These are phyloP conservation scores for Pygmarrhopalites habei DNA, from an alignment of 1,140 invertebrate genomes.

Conservation along the genomic window DNA sequence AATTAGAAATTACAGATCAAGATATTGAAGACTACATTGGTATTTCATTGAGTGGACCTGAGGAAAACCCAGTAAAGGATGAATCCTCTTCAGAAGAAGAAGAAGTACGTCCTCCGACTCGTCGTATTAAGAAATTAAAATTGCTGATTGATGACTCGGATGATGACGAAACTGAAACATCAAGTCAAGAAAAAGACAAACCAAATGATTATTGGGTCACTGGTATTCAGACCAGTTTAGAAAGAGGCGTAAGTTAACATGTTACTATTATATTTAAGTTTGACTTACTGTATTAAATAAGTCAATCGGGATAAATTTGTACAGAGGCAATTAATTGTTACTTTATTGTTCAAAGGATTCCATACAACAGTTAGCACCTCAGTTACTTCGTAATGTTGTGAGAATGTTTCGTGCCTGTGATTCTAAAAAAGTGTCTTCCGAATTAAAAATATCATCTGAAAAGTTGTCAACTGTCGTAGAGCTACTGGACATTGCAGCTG, in stretches of 20 bases:
- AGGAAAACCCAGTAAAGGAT: no score
- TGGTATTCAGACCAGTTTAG: neutral
- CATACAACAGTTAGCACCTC: neutral
- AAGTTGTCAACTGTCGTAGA: conserved; percentile 20
- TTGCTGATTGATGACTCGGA: no score
- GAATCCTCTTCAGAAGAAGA: no score
- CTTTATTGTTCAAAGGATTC: conserved; percentile 15
- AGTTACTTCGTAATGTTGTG: conserved; percentile 4
- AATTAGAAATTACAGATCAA: no score
- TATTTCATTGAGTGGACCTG: no score
- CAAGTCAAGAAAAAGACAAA: no score
- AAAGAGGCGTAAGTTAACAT: conserved; percentile 9
- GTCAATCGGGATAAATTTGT: no score
- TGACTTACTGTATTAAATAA: neutral
- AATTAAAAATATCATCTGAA: conserved; percentile 17
- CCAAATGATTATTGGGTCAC: conserved; percentile 11
- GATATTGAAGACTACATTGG: no score
- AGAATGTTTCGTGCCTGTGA: conserved; percentile 8
- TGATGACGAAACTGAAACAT: no score
- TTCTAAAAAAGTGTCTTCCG: conserved; percentile 4
- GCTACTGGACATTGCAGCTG: conserved; percentile 12
- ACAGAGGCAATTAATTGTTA: neutral
- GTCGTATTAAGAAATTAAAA: no score
- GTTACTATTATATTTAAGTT: neutral
- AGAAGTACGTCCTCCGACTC: no score